These are phyloP conservation scores for Gymnopithys bicolor DNA, from an alignment of 2,797 vertebrate genomes.

Conservation along the genomic window DNA sequence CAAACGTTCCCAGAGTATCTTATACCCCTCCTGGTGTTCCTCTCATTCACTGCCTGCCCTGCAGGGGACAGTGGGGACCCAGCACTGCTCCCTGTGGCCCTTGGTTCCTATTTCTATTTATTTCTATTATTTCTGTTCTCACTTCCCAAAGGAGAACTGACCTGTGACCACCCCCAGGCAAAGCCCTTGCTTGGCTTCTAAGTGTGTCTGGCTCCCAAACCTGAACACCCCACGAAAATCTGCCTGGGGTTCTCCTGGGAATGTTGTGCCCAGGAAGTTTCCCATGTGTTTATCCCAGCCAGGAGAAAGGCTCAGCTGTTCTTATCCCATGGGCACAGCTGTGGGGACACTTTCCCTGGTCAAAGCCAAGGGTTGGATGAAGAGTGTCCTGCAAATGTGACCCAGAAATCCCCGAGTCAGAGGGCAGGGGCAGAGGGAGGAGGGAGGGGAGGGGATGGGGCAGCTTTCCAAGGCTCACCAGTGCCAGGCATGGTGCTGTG, in stretches of 20 bases:
- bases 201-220: neutral
- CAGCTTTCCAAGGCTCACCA: constrained; percentile 73
- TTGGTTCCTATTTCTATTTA: neutral
- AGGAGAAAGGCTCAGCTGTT: neutral
- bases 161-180: neutral
- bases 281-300: neutral
- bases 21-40: neutral
- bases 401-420: neutral
- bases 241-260: neutral
- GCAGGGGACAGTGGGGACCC: neutral
- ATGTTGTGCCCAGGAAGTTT: neutral
- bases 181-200: constrained; percentile 4
- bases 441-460: neutral
- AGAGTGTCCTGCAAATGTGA: neutral
- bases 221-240: neutral
- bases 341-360: neutral
- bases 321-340: too few relatives aligned
- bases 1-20: neutral
- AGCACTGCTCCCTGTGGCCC: neutral
- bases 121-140: neutral
- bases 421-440: neutral
- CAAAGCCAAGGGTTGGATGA: neutral
- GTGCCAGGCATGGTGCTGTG: constrained; percentile 84
- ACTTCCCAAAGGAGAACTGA: neutral
- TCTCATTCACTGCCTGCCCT: neutral